Conservation (phyloP, 2,888 invertebrate genomes). For the Hirtodrosophila trivittata region DNA sequence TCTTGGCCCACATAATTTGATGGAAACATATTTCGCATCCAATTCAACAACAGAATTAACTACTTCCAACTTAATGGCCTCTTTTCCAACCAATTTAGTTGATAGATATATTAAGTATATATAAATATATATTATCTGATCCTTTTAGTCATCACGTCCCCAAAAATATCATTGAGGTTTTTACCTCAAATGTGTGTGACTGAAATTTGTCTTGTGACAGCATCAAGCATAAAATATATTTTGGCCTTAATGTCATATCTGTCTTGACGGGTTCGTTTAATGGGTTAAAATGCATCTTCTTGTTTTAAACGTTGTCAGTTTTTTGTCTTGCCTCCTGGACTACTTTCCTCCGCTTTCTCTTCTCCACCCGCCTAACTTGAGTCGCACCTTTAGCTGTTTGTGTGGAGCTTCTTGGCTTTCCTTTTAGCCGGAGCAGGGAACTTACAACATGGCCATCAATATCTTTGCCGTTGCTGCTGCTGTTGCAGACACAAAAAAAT, state of each 20-base stretch:
- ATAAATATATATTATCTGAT: neutral
- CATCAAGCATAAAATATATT: too few relatives aligned
- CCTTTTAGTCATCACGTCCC: too few relatives aligned
- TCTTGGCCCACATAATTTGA: too few relatives aligned
- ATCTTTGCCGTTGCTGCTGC: constrained; percentile 44
- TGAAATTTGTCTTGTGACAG: constrained; percentile 13
- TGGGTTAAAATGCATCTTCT: constrained; percentile 46
- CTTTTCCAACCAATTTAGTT: too few relatives aligned
- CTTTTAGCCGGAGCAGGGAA: constrained; percentile 32
- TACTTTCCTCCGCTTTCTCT: neutral
- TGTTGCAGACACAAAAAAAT: constrained; percentile 48
- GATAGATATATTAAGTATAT: too few relatives aligned
- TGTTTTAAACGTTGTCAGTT: constrained; percentile 23
- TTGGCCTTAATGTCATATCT: too few relatives aligned
- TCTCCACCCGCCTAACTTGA: constrained; percentile 6
- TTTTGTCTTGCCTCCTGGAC: neutral
- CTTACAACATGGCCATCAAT: constrained; percentile 71
- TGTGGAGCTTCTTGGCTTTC: constrained; percentile 55
- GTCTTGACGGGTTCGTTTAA: too few relatives aligned
- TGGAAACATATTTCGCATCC: too few relatives aligned
- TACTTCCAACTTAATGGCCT: too few relatives aligned
- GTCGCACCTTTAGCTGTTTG: constrained; percentile 40
- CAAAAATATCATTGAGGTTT: too few relatives aligned
- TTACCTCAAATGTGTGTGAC: neutral
- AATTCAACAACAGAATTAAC: too few relatives aligned